Conservation (phyloP, 2,113 vertebrate species). For the Loxodonta africana region DNA sequence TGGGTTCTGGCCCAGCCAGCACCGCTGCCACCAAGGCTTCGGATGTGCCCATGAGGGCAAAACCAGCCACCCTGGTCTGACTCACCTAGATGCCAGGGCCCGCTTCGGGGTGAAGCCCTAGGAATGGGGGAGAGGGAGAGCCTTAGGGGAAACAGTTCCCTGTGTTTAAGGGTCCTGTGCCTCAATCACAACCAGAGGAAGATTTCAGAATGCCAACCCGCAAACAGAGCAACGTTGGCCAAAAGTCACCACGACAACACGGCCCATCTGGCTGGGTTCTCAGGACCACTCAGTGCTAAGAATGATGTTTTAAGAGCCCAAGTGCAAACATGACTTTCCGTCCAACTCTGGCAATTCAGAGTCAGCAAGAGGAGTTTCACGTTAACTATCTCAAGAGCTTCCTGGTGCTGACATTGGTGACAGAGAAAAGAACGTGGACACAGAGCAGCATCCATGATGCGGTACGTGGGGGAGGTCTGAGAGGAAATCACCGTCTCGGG, state of each 20-base stretch:
- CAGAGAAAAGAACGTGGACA: background rate
- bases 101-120: background rate
- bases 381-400: fast-evolving
- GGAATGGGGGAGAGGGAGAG: background rate
- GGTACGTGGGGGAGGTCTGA: fast-evolving
- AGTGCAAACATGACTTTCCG: background rate
- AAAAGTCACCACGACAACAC: fast-evolving
- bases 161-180: background rate
- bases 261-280: fast-evolving
- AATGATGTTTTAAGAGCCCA: background rate
- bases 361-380: fast-evolving
- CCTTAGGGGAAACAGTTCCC: background rate
- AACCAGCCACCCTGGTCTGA: background rate
- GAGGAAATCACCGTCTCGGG: background rate
- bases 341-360: background rate
- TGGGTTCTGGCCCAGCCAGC: background rate
- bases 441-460: fast-evolving
- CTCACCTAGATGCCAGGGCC: background rate
- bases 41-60: background rate
- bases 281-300: background rate
- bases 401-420: background rate
- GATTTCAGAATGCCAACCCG: background rate
- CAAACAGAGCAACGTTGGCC: fast-evolving
- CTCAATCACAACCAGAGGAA: background rate
- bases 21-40: background rate